Conservation (phyloP, 2,797 vertebrate genomes). For the Rhyacichthys aspro region DNA sequence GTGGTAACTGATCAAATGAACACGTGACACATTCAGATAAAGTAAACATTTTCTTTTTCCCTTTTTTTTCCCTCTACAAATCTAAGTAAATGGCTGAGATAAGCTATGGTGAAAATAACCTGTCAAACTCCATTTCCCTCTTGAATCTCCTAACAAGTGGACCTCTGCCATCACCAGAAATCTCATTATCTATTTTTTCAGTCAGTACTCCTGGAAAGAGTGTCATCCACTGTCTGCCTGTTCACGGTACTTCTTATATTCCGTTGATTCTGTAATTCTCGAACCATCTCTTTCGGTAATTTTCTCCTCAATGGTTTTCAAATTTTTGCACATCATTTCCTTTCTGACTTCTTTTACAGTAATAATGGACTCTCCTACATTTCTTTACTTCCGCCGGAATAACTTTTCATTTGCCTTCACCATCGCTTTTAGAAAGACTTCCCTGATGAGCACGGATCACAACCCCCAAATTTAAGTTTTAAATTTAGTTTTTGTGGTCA, state of each 20-base stretch:
- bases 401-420: background rate
- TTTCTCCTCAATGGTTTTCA: background rate
- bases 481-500: background rate
- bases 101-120: background rate
- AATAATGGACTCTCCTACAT: background rate
- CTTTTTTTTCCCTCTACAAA: no score
- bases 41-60: no score
- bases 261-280: background rate
- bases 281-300: background rate
- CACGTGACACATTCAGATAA: no score
- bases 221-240: background rate
- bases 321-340: background rate
- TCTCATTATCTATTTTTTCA: constrained; percentile 3
- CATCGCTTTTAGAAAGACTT: background rate
- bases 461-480: no score
- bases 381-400: background rate
- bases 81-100: background rate
- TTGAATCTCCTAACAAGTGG: background rate
- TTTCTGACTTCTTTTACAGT: background rate
- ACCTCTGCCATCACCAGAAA: background rate
- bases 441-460: no score
- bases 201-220: background rate
- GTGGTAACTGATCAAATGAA: no score
- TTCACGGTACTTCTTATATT: background rate
- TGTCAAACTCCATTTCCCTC: background rate